Evolutionary conservation across 1,140 invertebrate species (phyloP).

Genomic region (Ceratosolen solmsi): DNA sequence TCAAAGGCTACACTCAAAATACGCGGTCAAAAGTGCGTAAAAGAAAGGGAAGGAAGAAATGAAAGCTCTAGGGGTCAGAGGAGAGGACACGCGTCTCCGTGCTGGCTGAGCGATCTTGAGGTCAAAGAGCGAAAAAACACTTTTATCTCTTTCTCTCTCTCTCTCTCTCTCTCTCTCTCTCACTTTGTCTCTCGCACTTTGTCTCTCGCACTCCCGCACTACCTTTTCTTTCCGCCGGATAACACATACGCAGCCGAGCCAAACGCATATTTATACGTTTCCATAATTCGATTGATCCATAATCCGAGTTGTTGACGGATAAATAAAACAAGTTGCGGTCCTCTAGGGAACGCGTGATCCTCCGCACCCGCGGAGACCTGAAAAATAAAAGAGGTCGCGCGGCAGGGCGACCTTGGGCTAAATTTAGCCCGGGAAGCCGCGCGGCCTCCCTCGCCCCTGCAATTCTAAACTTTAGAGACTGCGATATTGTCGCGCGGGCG

Average conservation of each 20-base stretch:
- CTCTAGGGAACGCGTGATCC: neutral
- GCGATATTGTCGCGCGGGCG: neutral
- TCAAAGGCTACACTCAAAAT: neutral
- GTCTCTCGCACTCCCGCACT: no score
- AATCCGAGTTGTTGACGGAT: conserved; percentile 36
- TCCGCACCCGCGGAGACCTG: conserved; percentile 20
- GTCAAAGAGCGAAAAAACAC: no score
- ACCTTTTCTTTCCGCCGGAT: no score
- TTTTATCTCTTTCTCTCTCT: no score
- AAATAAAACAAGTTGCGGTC: conserved; percentile 44
- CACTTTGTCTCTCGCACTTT: no score
- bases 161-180: no score
- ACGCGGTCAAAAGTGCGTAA: neutral
- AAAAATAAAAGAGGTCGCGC: conserved; percentile 44
- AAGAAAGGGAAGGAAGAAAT: no score
- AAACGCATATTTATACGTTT: neutral
- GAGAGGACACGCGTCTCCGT: neutral
- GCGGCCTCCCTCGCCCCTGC: neutral
- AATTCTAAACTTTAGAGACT: conserved; percentile 8
- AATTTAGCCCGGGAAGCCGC: conserved; percentile 29
- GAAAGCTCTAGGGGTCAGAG: no score
- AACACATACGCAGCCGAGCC: no score
- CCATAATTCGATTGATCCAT: neutral
- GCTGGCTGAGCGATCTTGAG: neutral
- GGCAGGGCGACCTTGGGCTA: conserved; percentile 39